phyloP scores from a whole-genome alignment of 2,113 vertebrate genomes.

The Girardinichthys multiradiatus region DNA sequence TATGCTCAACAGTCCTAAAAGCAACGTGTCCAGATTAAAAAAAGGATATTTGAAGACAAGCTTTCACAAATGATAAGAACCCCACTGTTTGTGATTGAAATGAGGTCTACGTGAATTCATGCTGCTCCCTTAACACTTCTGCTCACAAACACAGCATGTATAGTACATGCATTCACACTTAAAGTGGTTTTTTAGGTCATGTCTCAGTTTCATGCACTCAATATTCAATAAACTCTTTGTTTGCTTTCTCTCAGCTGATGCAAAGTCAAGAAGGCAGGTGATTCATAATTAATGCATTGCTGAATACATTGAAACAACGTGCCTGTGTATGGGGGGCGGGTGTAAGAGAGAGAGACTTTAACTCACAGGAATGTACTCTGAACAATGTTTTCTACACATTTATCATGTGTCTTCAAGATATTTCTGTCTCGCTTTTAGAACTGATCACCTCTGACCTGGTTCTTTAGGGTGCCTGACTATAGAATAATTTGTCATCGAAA shows the following conservation, averaged over 20 bases:
- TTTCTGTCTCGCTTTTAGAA: conserved; percentile 11
- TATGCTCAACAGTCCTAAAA: conserved; percentile 46
- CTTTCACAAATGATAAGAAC: too few relatives aligned
- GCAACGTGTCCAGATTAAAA: conserved; percentile 28
- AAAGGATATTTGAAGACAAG: conserved; percentile 27
- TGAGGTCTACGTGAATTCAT: conserved; percentile 1
- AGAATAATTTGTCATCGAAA: conserved; percentile 11
- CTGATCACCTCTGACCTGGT: not conserved
- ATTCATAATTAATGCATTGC: conserved; percentile 67
- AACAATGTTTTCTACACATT: not conserved
- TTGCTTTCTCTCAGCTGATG: conserved; percentile 47
- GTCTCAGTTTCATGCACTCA: conserved; percentile 23
- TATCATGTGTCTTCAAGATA: not conserved
- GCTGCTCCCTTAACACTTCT: conserved; percentile 15
- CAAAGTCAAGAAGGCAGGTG: conserved; percentile 57
- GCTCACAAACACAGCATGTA: conserved; percentile 19
- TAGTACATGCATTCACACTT: conserved; percentile 11
- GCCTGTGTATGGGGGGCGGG: conserved; percentile 26
- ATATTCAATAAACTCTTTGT: conserved; percentile 40
- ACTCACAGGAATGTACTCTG: too few relatives aligned
- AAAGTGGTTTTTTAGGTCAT: conserved; percentile 42
- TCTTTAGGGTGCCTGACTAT: conserved; percentile 1
- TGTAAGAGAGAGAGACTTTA: too few relatives aligned
- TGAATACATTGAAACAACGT: conserved; percentile 60
- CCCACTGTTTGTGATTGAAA: too few relatives aligned